A percentile compares a stretch with the other conserved stretches of the same genome.
phyloP scores from a whole-genome alignment of 1,140 invertebrate species.

The Physella acuta region DNA sequence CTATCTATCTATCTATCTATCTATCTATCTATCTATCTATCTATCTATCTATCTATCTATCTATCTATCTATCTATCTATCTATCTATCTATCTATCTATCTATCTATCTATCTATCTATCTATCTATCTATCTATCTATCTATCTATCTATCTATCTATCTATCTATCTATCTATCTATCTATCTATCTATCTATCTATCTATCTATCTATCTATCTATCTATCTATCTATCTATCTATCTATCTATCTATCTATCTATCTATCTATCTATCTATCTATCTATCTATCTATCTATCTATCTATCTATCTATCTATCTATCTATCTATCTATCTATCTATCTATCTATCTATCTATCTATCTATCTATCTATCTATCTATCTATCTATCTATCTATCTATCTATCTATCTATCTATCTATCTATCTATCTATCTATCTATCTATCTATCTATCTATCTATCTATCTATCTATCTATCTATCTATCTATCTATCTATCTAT shows the following conservation, averaged over 20 bases:
- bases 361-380: conserved; percentile 4
- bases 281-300: conserved; percentile 4
- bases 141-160: conserved; percentile 4
- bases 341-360: conserved; percentile 4
- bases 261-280: conserved; percentile 4
- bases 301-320: conserved; percentile 4
- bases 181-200: conserved; percentile 4
- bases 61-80: conserved; percentile 4
- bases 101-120: conserved; percentile 4
- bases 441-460: conserved; percentile 4
- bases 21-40: conserved; percentile 4
- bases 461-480: conserved; percentile 4
- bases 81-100: conserved; percentile 4
- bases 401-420: conserved; percentile 4
- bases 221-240: conserved; percentile 4
- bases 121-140: conserved; percentile 4
- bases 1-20: neutral
- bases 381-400: conserved; percentile 4
- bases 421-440: conserved; percentile 4
- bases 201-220: conserved; percentile 4
- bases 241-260: conserved; percentile 4
- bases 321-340: conserved; percentile 4
- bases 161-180: conserved; percentile 4
- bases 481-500: conserved; percentile 4
- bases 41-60: conserved; percentile 4